Percentiles rank a stretch among this genome's conserved stretches.
These are phyloP conservation scores for Phorcus lineatus DNA, from an alignment of 2,888 invertebrate genomes.

Conservation along the genomic window DNA sequence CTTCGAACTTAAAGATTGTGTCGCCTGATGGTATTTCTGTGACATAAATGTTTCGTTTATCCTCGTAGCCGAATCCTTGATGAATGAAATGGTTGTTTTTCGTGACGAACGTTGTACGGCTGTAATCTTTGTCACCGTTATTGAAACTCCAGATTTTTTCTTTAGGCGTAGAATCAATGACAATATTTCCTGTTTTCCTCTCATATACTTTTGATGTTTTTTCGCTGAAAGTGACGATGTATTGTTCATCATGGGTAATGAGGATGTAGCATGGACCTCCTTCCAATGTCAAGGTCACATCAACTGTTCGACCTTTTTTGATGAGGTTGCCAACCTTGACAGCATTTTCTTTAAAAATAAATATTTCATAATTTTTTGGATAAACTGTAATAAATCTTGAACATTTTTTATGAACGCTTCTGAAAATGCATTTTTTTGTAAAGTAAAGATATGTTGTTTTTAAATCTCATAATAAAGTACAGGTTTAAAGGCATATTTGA, in stretches of 20 bases:
- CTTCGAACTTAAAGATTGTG: constrained; percentile 29
- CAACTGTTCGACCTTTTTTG: not conserved
- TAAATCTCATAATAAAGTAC: too few species aligned
- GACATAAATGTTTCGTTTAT: not conserved
- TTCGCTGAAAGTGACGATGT: not conserved
- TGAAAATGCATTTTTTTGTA: too few species aligned
- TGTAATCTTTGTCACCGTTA: not conserved
- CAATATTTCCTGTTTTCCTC: not conserved
- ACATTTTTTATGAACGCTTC: too few species aligned
- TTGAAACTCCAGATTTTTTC: not conserved
- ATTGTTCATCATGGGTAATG: constrained; percentile 1
- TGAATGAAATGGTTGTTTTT: constrained; percentile 2
- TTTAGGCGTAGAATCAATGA: not conserved
- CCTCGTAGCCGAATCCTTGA: not conserved
- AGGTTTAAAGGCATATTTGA: too few species aligned
- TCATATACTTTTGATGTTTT: not conserved
- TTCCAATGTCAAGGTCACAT: not conserved
- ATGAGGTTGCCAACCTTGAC: constrained; percentile 1
- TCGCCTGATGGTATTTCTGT: constrained; percentile 36
- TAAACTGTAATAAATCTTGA: too few species aligned
- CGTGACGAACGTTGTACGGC: not conserved
- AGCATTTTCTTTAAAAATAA: not conserved
- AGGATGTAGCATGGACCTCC: not conserved
- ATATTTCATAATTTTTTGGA: too few species aligned
- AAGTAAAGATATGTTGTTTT: too few species aligned